Evolutionary conservation across 2,888 invertebrate species (phyloP).

Genomic region (Seira sanloemensis): DNA sequence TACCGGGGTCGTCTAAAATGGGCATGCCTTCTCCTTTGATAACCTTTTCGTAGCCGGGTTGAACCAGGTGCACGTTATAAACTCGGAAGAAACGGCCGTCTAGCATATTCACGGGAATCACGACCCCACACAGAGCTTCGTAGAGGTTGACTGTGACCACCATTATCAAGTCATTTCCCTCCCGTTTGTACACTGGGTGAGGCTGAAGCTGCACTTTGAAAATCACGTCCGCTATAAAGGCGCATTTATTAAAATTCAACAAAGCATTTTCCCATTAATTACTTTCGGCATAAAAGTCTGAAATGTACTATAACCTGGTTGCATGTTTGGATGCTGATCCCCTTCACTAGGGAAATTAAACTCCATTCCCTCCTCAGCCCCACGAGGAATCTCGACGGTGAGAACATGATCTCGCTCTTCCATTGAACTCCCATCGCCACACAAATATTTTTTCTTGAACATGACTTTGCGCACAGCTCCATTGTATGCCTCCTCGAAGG

Average conservation of each 20-base stretch:
- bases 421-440: conserved; percentile 80
- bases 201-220: conserved; percentile 74
- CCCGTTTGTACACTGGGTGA: conserved; percentile 80
- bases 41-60: conserved; percentile 83
- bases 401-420: conserved; percentile 84
- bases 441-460: conserved; percentile 78
- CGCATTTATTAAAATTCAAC: no score
- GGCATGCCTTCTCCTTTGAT: conserved; percentile 86
- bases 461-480: conserved; percentile 73
- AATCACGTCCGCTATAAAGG: conserved; percentile 74
- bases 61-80: conserved; percentile 76
- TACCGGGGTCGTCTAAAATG: conserved; percentile 79
- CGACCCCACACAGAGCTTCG: conserved; percentile 84
- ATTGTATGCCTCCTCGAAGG: conserved; percentile 79
- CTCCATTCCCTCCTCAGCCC: conserved; percentile 84
- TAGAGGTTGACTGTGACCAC: conserved; percentile 80
- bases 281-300: conserved; percentile 58
- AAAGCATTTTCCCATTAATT: no score
- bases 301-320: conserved; percentile 78
- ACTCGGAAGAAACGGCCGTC: conserved; percentile 83
- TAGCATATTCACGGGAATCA: conserved; percentile 82
- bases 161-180: conserved; percentile 83
- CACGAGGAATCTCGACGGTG: conserved; percentile 85
- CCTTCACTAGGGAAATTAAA: conserved; percentile 87
- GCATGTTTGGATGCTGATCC: conserved; percentile 85